Conservation (phyloP, 2,888 invertebrate genomes). For the Amorpha juglandis region DNA sequence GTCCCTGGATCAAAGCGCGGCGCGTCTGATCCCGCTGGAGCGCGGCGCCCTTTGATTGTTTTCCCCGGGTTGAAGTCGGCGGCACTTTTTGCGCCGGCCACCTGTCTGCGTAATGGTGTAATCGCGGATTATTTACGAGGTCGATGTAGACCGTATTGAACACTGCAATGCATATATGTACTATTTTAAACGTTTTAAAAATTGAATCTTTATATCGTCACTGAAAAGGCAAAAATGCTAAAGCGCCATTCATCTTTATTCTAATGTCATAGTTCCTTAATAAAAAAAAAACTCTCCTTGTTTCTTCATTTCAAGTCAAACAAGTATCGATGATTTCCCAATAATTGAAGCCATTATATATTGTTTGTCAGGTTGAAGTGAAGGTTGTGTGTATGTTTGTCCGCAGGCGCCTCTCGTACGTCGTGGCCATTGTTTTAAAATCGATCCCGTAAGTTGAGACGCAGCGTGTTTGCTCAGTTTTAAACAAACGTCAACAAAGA, state of each 20-base stretch:
- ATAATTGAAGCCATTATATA: constrained; percentile 5
- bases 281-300: too few species aligned
- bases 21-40: constrained; percentile 60
- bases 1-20: constrained; percentile 71
- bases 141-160: constrained; percentile 24
- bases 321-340: constrained; percentile 5
- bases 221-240: too few species aligned
- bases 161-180: constrained; percentile 28
- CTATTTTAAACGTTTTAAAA: constrained; percentile 7
- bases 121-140: constrained; percentile 15
- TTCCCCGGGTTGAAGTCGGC: constrained; percentile 54
- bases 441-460: constrained; percentile 66
- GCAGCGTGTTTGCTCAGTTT: constrained; percentile 71
- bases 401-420: constrained; percentile 26
- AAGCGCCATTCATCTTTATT: too few species aligned
- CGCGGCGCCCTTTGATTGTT: constrained; percentile 81
- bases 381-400: constrained; percentile 23
- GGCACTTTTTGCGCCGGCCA: constrained; percentile 24
- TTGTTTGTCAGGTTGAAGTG: background rate
- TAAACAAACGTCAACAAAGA: constrained; percentile 70
- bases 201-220: background rate
- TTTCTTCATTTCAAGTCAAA: background rate
- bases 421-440: constrained; percentile 64
- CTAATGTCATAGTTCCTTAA: too few species aligned
- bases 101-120: constrained; percentile 25